Base-by-base conservation (phyloP, 2,113 vertebrate species). In the Chaetodon auriga region DNA sequence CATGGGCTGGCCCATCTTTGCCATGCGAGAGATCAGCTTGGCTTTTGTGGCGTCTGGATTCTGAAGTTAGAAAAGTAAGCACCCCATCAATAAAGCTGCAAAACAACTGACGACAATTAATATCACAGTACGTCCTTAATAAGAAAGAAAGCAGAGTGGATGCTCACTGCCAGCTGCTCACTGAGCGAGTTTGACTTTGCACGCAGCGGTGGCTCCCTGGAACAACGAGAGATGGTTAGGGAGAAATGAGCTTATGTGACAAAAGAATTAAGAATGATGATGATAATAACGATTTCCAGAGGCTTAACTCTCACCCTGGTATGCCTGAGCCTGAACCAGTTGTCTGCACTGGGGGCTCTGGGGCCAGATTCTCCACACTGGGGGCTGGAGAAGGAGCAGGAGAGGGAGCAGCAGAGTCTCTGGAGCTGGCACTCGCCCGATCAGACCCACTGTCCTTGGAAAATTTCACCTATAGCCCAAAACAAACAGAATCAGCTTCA, bases 1-100 rank as follows among this genome's bases (percentile, higher is more conserved):
- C 98, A 99, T 98, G 36, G 98, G 98, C 82, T 99, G 98, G 0
- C 98, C 98, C 98, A 99, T 99, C 89, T 96, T 98, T 2, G 98
- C 98, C 98, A 99, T 99, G 25, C 98, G 96, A 18, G 97, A 99
- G 84, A 99, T 99, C 60, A 99, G 94, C 90, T 98, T 99, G 58
- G 98, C 98, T 92, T 99, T 99, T 49, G 97, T 96, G 13, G 95
- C 91, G 16, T 98, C 97, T 14, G 98, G 97, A 91, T 97, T 97
- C 98, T 99, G 76, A 51, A 63, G 51, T 19, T 57, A 2, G 21
- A 75, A 18, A 80, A 63, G 48, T 25, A 71, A 0, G 54, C 6
- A 4, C 21, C n/a, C 30, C 7, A 45, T 54, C 8, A 25, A 49
- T 0, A 23, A 35, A 54, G 10, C 23, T 41, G 14, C 48, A 45